Conservation (phyloP, 2,113 vertebrate species). For the Scatophagus argus region DNA sequence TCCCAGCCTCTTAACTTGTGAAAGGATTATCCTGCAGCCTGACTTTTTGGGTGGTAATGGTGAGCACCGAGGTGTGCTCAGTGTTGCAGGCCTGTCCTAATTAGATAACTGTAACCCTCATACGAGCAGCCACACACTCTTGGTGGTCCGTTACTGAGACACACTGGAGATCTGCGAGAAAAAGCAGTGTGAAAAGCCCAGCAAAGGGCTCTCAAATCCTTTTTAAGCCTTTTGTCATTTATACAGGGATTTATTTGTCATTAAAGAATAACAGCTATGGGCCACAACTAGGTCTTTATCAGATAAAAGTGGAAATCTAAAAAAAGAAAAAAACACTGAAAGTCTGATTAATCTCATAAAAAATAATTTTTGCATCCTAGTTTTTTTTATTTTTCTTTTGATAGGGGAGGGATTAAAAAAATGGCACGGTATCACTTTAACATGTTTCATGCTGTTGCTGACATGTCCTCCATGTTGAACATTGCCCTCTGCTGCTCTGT, state of each 20-base stretch:
- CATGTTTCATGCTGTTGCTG: background rate
- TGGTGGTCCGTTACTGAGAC: constrained; percentile 87
- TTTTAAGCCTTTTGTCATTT: constrained; percentile 84
- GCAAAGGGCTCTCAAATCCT: constrained; percentile 84
- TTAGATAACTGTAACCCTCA: constrained; percentile 92
- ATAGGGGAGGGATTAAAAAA: too few relatives aligned
- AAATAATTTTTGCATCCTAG: constrained; percentile 59
- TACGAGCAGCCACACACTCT: constrained; percentile 86
- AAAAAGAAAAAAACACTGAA: too few relatives aligned
- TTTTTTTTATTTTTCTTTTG: background rate
- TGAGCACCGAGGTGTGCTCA: constrained; percentile 81
- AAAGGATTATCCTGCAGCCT: constrained; percentile 42
- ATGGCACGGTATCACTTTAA: too few relatives aligned
- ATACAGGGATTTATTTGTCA: constrained; percentile 87
- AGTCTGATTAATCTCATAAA: background rate
- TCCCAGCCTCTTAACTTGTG: constrained; percentile 6
- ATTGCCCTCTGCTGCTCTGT: constrained; percentile 67
- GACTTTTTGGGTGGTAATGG: constrained; percentile 7
- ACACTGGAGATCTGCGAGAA: constrained; percentile 36
- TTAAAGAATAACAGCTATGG: constrained; percentile 82
- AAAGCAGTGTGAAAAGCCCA: constrained; percentile 61
- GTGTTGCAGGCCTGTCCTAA: constrained; percentile 84
- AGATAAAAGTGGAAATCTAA: constrained; percentile 6
- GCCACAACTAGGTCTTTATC: constrained; percentile 57
- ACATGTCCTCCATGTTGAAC: constrained; percentile 59